These are phyloP conservation scores for Apis cerana DNA, from an alignment of 1,140 invertebrate species.

Conservation along the genomic window DNA sequence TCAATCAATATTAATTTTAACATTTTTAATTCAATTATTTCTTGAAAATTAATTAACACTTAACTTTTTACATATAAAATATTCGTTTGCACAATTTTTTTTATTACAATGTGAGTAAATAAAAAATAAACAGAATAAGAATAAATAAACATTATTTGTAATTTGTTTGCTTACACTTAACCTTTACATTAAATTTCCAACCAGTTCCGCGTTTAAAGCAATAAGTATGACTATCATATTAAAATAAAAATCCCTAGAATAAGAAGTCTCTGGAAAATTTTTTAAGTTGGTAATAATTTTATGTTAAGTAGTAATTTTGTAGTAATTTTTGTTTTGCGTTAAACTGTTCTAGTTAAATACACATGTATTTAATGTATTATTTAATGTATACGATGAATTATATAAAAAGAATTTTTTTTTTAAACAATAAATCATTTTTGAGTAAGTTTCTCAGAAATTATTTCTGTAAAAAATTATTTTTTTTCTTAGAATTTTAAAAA, in stretches of 20 bases:
- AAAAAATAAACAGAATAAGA: too few species aligned
- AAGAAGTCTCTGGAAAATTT: neutral
- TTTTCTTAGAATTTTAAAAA: neutral
- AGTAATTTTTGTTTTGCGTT: too few species aligned
- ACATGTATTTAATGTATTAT: too few species aligned
- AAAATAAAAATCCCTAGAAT: constrained; percentile 14
- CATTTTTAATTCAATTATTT: too few species aligned
- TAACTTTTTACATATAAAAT: neutral
- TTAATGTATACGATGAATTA: neutral
- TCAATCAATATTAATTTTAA: too few species aligned
- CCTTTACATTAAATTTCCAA: neutral
- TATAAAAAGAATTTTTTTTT: neutral
- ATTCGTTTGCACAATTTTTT: neutral
- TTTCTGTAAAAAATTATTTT: neutral
- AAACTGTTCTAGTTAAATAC: too few species aligned
- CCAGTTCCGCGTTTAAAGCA: neutral
- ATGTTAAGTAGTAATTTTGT: too few species aligned
- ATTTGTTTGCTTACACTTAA: too few species aligned
- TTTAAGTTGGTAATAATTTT: neutral
- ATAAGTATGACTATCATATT: neutral
- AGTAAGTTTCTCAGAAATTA: neutral
- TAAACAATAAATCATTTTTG: neutral
- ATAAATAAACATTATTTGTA: too few species aligned
- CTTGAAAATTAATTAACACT: too few species aligned
- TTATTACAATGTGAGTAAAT: neutral